phyloP scores from a whole-genome alignment of 1,140 invertebrate species.

The Potamilus streckersoni region DNA sequence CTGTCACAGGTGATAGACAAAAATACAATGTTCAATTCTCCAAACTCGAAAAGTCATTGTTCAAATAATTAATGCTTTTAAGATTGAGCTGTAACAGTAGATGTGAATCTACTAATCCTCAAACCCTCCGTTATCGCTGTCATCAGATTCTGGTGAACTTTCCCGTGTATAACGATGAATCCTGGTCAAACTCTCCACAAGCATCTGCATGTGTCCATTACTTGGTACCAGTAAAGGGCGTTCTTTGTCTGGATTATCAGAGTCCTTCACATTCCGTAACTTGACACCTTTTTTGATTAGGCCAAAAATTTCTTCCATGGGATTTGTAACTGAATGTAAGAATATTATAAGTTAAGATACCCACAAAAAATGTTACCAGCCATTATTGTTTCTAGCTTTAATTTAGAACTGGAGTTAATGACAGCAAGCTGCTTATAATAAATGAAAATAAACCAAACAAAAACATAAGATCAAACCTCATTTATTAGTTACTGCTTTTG shows the following conservation, averaged over 20 bases:
- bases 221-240: constrained; percentile 7
- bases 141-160: constrained; percentile 38
- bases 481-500: no score
- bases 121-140: constrained; percentile 30
- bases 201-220: constrained; percentile 39
- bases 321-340: constrained; percentile 18
- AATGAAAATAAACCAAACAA: no score
- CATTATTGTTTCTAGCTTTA: no score
- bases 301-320: constrained; percentile 40
- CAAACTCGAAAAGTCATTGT: no score
- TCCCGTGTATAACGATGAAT: constrained; percentile 37
- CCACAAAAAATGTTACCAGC: no score
- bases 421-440: no score
- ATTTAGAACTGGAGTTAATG: no score
- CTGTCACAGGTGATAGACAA: no score
- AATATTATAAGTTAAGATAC: neutral
- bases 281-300: constrained; percentile 46
- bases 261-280: constrained; percentile 25
- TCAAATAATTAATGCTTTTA: no score
- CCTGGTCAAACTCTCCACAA: constrained; percentile 44
- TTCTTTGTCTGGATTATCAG: neutral
- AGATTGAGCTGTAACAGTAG: no score
- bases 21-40: no score
- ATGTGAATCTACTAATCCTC: constrained; percentile 17
- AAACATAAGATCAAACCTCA: no score